These are phyloP conservation scores for Hymenopus coronatus DNA, from an alignment of 2,888 invertebrate species.

Conservation along the genomic window DNA sequence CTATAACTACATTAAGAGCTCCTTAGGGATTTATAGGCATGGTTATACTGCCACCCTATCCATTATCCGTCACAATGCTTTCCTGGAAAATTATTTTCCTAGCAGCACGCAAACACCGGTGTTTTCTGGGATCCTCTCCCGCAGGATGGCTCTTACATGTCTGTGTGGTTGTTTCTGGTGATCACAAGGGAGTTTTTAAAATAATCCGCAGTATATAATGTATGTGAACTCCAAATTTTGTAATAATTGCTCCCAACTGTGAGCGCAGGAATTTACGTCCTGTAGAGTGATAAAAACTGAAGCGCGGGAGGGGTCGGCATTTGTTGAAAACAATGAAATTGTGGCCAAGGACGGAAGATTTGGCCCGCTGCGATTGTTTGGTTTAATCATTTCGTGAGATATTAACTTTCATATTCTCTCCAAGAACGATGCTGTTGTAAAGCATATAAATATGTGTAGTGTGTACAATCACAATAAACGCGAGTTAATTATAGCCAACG, in stretches of 20 bases:
- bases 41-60: neutral
- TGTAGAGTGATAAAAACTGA: neutral
- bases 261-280: neutral
- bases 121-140: slow-evolving; percentile 5
- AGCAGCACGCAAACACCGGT: neutral
- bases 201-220: slow-evolving; percentile 11
- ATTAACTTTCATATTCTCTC: neutral
- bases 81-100: slow-evolving; percentile 10
- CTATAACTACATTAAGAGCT: neutral
- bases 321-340: neutral
- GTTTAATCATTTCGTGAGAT: neutral
- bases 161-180: neutral
- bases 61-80: neutral
- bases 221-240: neutral
- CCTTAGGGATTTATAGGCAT: neutral
- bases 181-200: slow-evolving; percentile 12
- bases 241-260: neutral
- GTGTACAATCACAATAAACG: too few relatives aligned
- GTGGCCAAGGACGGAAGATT: neutral
- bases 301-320: neutral
- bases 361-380: neutral
- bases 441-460: too few relatives aligned
- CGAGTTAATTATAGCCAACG: too few relatives aligned
- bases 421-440: neutral
- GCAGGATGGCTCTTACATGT: slow-evolving; percentile 2